Conservation (phyloP, 2,113 vertebrate species). For the Misgurnus anguillicaudatus region DNA sequence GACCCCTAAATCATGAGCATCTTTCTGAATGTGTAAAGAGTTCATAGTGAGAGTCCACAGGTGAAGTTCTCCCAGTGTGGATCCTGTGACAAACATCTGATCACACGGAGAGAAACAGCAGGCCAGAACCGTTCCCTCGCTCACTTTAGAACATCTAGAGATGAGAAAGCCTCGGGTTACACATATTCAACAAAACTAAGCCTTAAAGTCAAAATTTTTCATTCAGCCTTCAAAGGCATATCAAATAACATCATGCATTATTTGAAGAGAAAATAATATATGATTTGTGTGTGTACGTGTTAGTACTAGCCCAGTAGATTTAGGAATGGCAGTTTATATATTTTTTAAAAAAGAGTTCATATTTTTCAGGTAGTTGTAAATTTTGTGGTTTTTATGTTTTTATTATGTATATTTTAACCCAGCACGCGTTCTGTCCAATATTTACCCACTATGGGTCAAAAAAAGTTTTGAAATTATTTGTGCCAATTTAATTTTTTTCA, state of each 20-base stretch:
- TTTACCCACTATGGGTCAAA: no score
- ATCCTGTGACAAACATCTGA: constrained; percentile 84
- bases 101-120: constrained; percentile 83
- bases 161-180: neutral
- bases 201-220: neutral
- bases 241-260: no score
- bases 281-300: no score
- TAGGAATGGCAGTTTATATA: no score
- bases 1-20: constrained; percentile 86
- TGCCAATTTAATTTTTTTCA: no score
- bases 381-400: neutral
- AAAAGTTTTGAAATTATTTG: no score
- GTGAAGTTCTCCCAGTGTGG: constrained; percentile 82
- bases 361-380: neutral
- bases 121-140: constrained; percentile 82
- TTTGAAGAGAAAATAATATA: no score
- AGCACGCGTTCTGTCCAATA: no score
- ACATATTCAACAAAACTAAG: neutral
- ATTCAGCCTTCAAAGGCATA: neutral
- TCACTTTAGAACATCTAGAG: constrained; percentile 75
- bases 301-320: no score
- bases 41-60: constrained; percentile 82
- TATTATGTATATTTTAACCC: no score
- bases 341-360: no score
- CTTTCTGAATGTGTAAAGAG: constrained; percentile 77